Conservation (phyloP, 2,113 vertebrate genomes). For the Trichechus manatus region DNA sequence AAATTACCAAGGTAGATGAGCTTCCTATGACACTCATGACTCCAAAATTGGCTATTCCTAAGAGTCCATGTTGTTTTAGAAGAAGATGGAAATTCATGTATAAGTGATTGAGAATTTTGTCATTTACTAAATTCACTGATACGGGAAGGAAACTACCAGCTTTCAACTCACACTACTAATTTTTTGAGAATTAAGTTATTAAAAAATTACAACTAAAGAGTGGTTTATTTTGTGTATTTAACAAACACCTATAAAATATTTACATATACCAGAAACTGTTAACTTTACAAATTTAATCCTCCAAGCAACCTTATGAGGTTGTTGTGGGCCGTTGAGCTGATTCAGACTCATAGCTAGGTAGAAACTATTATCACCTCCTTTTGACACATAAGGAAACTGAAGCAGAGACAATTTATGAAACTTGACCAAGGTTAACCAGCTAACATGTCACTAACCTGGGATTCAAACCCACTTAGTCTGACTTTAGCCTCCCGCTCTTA, state of each 20-base stretch:
- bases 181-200: slow-evolving; percentile 15
- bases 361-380: not conserved
- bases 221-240: not conserved
- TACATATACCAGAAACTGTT: not conserved
- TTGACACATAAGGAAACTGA: not conserved
- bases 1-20: not conserved
- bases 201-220: slow-evolving; percentile 40
- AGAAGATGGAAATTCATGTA: not conserved
- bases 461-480: not conserved
- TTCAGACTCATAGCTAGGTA: not conserved
- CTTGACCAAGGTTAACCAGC: not conserved
- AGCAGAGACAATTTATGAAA: not conserved
- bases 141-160: not conserved
- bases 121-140: not conserved
- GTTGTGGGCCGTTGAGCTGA: not conserved
- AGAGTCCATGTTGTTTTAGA: not conserved
- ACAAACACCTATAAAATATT: not conserved
- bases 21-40: not conserved
- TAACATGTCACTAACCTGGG: not conserved
- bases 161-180: not conserved
- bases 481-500: not conserved
- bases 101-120: slow-evolving; percentile 12
- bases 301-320: not conserved
- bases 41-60: not conserved
- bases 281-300: not conserved